Conservation (phyloP, 2,797 vertebrate species). For the Masticophis lateralis region DNA sequence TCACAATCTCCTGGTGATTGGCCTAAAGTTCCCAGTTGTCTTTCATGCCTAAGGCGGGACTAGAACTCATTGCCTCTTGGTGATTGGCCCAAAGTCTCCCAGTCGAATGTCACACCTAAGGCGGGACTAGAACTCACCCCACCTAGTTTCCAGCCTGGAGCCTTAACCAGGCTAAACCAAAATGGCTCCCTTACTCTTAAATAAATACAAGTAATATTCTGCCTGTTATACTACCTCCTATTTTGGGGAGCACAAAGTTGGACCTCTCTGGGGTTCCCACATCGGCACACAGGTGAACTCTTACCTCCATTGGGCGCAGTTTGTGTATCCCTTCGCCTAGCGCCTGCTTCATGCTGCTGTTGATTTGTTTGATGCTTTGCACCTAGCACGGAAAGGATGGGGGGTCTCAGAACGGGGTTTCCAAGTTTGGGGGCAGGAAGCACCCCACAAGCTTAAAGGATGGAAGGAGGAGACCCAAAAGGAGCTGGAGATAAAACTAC, state of each 20-base stretch:
- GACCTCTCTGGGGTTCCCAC: background rate
- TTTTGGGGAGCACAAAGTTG: background rate
- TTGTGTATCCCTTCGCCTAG: slow-evolving; percentile 78
- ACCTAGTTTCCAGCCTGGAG: background rate
- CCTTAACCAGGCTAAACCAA: background rate
- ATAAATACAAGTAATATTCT: background rate
- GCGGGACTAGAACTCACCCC: background rate
- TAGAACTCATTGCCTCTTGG: background rate
- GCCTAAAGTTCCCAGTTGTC: fast-evolving
- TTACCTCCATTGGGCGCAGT: slow-evolving; percentile 80
- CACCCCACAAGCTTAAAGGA: background rate
- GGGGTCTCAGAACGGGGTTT: too few species aligned
- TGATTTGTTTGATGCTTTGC: slow-evolving; percentile 90
- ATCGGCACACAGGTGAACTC: background rate
- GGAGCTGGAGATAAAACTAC: background rate
- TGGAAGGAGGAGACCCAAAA: background rate
- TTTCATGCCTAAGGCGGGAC: background rate
- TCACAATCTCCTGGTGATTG: background rate
- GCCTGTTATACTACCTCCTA: background rate
- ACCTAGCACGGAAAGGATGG: slow-evolving; percentile 71
- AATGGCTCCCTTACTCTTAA: background rate
- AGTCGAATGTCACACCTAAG: fast-evolving
- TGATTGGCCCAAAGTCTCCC: background rate
- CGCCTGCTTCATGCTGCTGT: slow-evolving; percentile 82
- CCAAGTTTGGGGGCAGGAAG: background rate